These are phyloP conservation scores for Ormyrus pomaceus DNA, from an alignment of 2,888 invertebrate species.

Conservation along the genomic window DNA sequence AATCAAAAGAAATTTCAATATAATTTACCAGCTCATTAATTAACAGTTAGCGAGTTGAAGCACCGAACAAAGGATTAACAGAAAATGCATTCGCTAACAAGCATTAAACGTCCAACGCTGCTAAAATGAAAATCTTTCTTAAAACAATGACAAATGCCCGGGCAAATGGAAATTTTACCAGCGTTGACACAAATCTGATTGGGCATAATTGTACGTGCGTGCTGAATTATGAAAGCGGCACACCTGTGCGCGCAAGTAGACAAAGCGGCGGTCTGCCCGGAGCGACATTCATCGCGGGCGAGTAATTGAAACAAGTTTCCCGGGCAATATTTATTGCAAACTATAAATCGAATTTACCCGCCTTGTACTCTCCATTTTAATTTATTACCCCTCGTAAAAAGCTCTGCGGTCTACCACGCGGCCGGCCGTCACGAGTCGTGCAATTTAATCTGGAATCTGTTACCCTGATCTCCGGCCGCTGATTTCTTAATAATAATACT, in stretches of 20 bases:
- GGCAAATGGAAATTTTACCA: conserved; percentile 13
- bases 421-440: conserved; percentile 27
- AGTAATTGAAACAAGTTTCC: conserved; percentile 67
- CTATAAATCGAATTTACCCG: conserved; percentile 67
- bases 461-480: neutral
- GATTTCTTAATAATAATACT: neutral
- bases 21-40: too few species aligned
- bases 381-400: conserved; percentile 64
- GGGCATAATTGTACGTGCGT: conserved; percentile 38
- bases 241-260: conserved; percentile 38
- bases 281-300: conserved; percentile 59
- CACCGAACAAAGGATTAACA: too few species aligned
- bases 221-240: conserved; percentile 39
- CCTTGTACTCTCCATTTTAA: conserved; percentile 61
- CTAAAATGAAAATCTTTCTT: too few species aligned
- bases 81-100: too few species aligned
- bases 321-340: conserved; percentile 63
- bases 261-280: conserved; percentile 57
- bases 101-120: too few species aligned
- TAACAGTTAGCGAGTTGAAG: too few species aligned
- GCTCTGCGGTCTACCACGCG: neutral
- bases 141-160: neutral
- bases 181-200: conserved; percentile 34
- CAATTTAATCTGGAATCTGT: neutral
- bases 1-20: too few species aligned